Conservation (phyloP, 2,113 vertebrate species). For the Fregetta grallaria region DNA sequence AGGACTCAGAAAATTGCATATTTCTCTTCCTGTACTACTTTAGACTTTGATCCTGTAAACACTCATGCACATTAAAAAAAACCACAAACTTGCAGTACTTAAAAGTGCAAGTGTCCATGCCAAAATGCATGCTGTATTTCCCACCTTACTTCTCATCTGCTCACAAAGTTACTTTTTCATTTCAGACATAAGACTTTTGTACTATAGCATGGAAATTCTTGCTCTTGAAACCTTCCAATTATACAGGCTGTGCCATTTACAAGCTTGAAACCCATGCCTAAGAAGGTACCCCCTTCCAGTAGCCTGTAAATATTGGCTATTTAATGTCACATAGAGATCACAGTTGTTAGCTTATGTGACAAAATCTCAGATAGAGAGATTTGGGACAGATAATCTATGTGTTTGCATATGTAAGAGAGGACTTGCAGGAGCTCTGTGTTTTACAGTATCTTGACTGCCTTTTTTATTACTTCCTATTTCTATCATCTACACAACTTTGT, state of each 20-base stretch:
- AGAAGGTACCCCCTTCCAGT: neutral
- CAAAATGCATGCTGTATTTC: neutral
- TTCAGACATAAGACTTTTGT: neutral
- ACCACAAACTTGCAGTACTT: neutral
- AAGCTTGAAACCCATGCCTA: neutral
- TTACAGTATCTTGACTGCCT: neutral
- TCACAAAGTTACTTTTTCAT: neutral
- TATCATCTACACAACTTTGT: neutral
- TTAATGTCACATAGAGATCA: neutral
- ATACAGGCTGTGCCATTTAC: neutral
- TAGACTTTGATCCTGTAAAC: neutral
- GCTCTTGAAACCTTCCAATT: neutral
- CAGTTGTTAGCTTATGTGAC: neutral
- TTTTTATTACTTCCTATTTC: neutral
- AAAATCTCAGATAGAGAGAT: neutral
- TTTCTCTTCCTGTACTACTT: slow-evolving; percentile 7
- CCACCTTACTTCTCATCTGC: neutral
- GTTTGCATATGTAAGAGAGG: neutral
- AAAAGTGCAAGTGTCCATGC: neutral
- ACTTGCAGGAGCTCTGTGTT: neutral
- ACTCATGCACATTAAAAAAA: neutral
- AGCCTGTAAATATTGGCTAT: neutral
- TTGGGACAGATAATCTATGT: neutral
- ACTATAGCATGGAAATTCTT: neutral
- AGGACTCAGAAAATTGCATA: neutral